Conservation (phyloP, 2,797 vertebrate species). For the Etheostoma nigrum region DNA sequence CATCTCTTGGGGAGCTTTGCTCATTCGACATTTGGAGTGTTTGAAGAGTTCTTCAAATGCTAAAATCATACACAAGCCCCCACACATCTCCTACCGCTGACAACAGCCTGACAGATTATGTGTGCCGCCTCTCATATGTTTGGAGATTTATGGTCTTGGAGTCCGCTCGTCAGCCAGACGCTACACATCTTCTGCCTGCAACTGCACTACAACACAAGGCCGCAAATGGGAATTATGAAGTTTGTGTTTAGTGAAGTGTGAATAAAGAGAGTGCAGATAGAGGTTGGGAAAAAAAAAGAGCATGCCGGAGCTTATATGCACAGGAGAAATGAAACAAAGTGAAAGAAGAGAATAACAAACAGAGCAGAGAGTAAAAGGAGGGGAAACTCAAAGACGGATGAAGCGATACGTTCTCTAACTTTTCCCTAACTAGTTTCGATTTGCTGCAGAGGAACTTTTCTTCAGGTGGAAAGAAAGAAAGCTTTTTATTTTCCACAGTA, state of each 20-base stretch:
- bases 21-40: constrained; percentile 10
- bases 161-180: constrained; percentile 42
- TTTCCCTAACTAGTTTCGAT: constrained; percentile 18
- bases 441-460: constrained; percentile 27
- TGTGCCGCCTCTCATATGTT: constrained; percentile 55
- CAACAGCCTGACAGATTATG: constrained; percentile 49
- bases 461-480: background rate
- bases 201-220: constrained; percentile 5
- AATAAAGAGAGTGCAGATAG: constrained; percentile 30
- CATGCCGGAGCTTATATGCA: background rate
- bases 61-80: constrained; percentile 6
- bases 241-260: constrained; percentile 59
- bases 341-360: constrained; percentile 10
- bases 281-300: constrained; percentile 10
- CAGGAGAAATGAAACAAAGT: constrained; percentile 11
- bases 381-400: background rate
- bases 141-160: constrained; percentile 46
- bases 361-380: background rate
- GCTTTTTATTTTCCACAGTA: constrained; percentile 26
- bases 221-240: constrained; percentile 46
- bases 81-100: constrained; percentile 7
- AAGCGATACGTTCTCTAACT: background rate
- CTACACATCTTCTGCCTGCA: constrained; percentile 45
- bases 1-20: constrained; percentile 1
- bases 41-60: constrained; percentile 8